Conservation (phyloP, 2,113 vertebrate species). For the Callaeas wilsoni region DNA sequence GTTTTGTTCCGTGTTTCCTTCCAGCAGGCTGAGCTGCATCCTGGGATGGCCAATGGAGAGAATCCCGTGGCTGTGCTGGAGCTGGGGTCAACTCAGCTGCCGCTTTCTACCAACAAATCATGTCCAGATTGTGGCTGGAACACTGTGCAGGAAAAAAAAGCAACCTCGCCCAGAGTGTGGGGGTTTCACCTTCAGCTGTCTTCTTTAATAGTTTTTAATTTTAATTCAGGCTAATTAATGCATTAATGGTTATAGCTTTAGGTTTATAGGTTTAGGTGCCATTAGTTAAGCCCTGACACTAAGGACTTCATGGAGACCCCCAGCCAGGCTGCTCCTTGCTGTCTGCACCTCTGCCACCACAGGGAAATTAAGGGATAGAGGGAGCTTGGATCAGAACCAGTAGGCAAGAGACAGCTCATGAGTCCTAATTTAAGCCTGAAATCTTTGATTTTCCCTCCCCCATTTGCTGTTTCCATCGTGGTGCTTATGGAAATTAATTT, state of each 20-base stretch:
- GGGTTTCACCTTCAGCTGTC: neutral
- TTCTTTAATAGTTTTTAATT: neutral
- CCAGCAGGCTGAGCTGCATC: neutral
- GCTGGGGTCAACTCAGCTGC: neutral
- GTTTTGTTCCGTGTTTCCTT: neutral
- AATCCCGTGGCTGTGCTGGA: neutral
- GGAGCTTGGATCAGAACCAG: neutral
- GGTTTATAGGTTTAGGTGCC: neutral
- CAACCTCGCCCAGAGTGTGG: accelerated
- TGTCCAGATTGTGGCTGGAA: neutral
- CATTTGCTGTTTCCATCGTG: neutral
- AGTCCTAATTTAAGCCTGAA: constrained; percentile 1
- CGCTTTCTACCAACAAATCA: neutral
- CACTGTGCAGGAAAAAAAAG: accelerated
- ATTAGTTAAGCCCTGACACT: neutral
- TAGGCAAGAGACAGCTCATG: neutral
- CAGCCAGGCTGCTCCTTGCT: neutral
- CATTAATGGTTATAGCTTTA: neutral
- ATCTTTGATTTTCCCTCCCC: neutral
- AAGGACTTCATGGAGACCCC: neutral
- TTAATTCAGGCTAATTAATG: neutral
- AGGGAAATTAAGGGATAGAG: neutral
- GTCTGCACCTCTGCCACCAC: neutral
- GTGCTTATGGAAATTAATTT: constrained; percentile 42
- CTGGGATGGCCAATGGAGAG: neutral